Percentiles rank a stretch among this genome's conserved stretches.
Conservation (phyloP, 2,113 vertebrate species). For the Rostratula benghalensis region DNA sequence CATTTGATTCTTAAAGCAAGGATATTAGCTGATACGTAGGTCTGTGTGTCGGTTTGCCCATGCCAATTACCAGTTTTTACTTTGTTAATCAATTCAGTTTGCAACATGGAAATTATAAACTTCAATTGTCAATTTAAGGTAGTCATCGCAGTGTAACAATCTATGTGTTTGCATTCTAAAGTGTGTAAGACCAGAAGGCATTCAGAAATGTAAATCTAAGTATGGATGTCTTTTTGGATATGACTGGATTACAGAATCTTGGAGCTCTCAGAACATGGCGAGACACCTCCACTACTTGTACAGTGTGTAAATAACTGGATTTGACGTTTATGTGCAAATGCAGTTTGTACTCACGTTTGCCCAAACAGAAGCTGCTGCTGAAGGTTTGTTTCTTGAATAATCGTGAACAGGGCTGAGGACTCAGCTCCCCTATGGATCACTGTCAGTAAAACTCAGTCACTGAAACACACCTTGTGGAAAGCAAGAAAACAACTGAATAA, state of each 20-base stretch:
- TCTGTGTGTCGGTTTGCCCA: accelerated
- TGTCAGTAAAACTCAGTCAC: background rate
- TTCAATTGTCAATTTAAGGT: background rate
- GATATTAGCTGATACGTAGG: background rate
- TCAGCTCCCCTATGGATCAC: background rate
- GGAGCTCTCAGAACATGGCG: accelerated
- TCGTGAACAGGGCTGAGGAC: background rate
- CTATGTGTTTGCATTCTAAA: background rate
- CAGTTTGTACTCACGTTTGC: background rate
- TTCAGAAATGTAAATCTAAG: background rate
- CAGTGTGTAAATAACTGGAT: background rate
- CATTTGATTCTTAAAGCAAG: background rate
- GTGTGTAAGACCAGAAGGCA: background rate
- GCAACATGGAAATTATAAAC: background rate
- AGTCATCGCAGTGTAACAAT: background rate
- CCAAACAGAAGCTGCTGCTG: background rate
- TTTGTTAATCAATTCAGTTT: background rate
- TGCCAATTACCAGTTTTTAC: background rate
- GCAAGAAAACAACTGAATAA: background rate
- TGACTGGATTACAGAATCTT: background rate
- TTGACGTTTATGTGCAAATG: background rate
- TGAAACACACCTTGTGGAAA: background rate
- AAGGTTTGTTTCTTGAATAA: background rate
- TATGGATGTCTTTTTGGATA: background rate
- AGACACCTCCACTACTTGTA: background rate